Conservation (phyloP, 2,888 invertebrate genomes). For the Epinotia brunnichana region DNA sequence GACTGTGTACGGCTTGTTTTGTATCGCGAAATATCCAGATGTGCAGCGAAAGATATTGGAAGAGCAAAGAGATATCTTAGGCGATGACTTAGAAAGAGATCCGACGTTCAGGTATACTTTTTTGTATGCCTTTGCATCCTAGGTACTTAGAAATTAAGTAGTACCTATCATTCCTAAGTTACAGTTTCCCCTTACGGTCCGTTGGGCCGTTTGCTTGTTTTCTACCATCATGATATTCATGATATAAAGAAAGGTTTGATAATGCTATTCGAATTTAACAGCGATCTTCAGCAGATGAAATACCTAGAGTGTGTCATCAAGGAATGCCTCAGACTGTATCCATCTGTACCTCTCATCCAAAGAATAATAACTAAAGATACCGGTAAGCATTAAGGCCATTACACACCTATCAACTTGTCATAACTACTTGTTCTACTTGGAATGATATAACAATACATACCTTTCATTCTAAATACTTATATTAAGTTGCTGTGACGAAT, state of each 20-base stretch:
- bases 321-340: constrained; percentile 80
- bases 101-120: constrained; percentile 65
- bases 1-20: constrained; percentile 76
- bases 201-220: background rate
- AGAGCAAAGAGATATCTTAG: constrained; percentile 76
- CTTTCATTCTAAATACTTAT: too few relatives aligned
- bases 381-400: constrained; percentile 54
- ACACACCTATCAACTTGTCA: background rate
- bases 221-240: background rate
- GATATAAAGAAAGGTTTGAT: background rate
- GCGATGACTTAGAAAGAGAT: constrained; percentile 64
- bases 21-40: constrained; percentile 78
- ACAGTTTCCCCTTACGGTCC: background rate
- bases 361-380: constrained; percentile 68
- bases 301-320: constrained; percentile 63
- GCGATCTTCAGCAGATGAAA: constrained; percentile 46
- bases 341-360: constrained; percentile 79
- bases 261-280: constrained; percentile 4
- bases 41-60: constrained; percentile 79
- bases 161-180: background rate
- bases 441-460: too few relatives aligned
- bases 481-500: too few relatives aligned
- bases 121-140: background rate
- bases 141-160: too few relatives aligned
- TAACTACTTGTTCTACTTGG: too few relatives aligned